Conservation (phyloP, 2,797 vertebrate species). For the Toxotes lorentzi region DNA sequence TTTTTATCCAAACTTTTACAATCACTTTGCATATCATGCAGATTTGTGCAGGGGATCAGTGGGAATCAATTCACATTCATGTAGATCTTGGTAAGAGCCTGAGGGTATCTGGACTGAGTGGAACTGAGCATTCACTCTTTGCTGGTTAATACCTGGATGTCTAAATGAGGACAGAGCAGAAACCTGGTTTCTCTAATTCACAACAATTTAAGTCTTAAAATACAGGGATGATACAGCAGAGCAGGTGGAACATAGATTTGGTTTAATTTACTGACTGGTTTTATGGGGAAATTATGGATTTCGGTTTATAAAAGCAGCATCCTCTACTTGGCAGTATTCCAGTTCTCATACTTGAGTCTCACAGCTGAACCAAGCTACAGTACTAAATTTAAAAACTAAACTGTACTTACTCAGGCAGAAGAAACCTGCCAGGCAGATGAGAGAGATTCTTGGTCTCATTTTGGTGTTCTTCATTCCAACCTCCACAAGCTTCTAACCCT, state of each 20-base stretch:
- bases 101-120: neutral
- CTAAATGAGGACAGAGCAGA: neutral
- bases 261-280: neutral
- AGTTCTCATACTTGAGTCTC: neutral
- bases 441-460: constrained; percentile 73
- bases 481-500: constrained; percentile 40
- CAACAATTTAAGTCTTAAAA: neutral
- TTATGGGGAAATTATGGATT: neutral
- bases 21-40: neutral
- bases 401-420: constrained; percentile 79
- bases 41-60: neutral
- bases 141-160: neutral
- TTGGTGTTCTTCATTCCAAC: constrained; percentile 51
- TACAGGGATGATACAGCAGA: neutral
- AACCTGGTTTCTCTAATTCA: neutral
- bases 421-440: constrained; percentile 69
- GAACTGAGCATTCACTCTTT: neutral
- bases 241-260: neutral
- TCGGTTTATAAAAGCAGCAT: neutral
- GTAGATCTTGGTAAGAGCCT: neutral
- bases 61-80: constrained; percentile 5
- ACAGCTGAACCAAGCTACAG: neutral
- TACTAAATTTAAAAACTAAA: neutral
- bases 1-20: neutral
- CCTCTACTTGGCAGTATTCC: neutral